A percentile compares a stretch with the other conserved stretches of the same genome.
phyloP scores from a whole-genome alignment of 1,140 invertebrate genomes.

The Drosophila mauritiana region DNA sequence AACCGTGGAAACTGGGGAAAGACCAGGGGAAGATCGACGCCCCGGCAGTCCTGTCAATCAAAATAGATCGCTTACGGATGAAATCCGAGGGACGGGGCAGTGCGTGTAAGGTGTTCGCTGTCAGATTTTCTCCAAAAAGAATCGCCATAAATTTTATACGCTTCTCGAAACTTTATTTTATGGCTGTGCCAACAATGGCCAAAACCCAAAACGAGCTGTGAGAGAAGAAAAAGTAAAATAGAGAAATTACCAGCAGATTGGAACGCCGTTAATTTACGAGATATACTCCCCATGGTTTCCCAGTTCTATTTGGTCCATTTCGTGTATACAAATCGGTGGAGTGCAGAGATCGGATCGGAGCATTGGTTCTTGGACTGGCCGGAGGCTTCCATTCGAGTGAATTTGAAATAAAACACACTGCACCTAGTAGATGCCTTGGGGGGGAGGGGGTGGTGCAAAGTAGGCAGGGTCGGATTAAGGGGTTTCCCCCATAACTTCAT shows the following conservation, averaged over 20 bases:
- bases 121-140: conserved; percentile 71
- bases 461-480: neutral
- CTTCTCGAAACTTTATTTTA: conserved; percentile 83
- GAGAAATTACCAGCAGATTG: conserved; percentile 37
- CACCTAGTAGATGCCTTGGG: conserved; percentile 11
- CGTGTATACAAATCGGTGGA: conserved; percentile 64
- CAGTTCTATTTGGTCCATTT: conserved; percentile 46
- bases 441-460: conserved; percentile 7
- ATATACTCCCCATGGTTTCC: conserved; percentile 80
- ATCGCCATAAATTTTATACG: conserved; percentile 81
- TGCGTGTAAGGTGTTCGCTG: conserved; percentile 73
- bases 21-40: conserved; percentile 21
- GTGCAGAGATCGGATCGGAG: conserved; percentile 3
- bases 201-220: conserved; percentile 37
- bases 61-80: conserved; percentile 26
- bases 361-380: conserved; percentile 12
- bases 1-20: neutral
- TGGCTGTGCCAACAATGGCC: conserved; percentile 58
- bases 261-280: conserved; percentile 84
- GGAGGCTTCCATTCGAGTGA: conserved; percentile 53
- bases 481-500: neutral
- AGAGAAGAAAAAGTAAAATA: conserved; percentile 12
- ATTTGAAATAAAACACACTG: conserved; percentile 82
- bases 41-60: conserved; percentile 80
- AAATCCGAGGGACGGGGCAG: neutral